These are phyloP conservation scores for Desoria tigrina DNA, from an alignment of 2,888 invertebrate genomes.

Conservation along the genomic window DNA sequence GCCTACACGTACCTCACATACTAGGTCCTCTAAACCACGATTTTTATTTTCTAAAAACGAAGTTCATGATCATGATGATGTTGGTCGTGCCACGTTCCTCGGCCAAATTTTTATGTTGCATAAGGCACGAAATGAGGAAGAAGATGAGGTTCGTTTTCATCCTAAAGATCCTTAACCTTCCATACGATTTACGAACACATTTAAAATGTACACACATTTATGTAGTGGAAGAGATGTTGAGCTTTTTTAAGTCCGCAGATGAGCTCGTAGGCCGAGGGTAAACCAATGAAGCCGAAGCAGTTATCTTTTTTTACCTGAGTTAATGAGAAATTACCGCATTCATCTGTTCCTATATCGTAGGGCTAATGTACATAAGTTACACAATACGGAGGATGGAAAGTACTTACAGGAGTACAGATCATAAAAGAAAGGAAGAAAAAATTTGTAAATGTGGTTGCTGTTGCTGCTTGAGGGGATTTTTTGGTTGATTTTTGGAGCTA, in stretches of 20 bases:
- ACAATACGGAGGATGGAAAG: background rate
- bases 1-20: too few species aligned
- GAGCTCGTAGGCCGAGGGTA: background rate
- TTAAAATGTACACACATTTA: background rate
- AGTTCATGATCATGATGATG: too few species aligned
- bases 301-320: background rate
- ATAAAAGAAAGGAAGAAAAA: background rate
- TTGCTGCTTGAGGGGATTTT: constrained; percentile 27
- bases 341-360: background rate
- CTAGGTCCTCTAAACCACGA: too few species aligned
- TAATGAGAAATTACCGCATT: constrained; percentile 8
- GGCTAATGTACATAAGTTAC: background rate
- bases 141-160: too few species aligned
- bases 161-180: too few species aligned
- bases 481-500: constrained; percentile 33
- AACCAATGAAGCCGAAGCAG: background rate
- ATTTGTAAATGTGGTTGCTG: background rate
- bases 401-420: background rate
- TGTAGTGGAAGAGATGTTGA: background rate
- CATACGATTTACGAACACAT: background rate
- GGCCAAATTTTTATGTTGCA: too few species aligned
- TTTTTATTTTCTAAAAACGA: too few species aligned
- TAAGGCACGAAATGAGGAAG: too few species aligned
- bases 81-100: too few species aligned
- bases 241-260: too few species aligned